Evolutionary conservation across 2,888 invertebrate genomes (phyloP).

Genomic region (Hemaris fuciformis): DNA sequence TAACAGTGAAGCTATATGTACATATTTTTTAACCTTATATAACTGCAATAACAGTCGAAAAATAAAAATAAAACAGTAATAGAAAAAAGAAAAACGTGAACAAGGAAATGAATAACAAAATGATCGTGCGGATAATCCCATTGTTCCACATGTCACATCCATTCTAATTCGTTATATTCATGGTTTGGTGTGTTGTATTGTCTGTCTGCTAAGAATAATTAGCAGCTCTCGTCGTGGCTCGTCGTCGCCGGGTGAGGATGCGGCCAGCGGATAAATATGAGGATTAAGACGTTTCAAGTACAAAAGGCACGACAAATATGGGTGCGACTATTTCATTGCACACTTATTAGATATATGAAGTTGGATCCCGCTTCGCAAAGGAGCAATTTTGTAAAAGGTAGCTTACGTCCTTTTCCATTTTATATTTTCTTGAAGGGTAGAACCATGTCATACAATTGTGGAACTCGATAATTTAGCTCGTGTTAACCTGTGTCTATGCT

Average conservation of each 20-base stretch:
- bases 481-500: no score
- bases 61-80: no score
- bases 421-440: no score
- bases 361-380: no score
- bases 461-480: no score
- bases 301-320: not conserved
- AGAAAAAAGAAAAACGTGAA: not conserved
- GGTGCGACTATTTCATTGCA: not conserved
- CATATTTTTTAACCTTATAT: no score
- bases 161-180: not conserved
- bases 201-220: constrained; percentile 19
- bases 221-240: constrained; percentile 8
- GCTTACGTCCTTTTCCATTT: no score
- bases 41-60: no score
- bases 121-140: not conserved
- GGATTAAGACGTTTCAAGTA: constrained; percentile 5
- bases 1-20: no score
- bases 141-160: not conserved
- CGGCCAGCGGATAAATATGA: constrained; percentile 14
- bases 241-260: not conserved
- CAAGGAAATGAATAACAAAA: not conserved
- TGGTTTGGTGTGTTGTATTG: not conserved
- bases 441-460: no score
- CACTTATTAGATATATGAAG: constrained; percentile 5
- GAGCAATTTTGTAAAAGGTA: no score